Evolutionary conservation across 2,113 vertebrate genomes (phyloP), one percentile per base, ranked within the genome.

Genomic region (Petroica traversi): DNA sequence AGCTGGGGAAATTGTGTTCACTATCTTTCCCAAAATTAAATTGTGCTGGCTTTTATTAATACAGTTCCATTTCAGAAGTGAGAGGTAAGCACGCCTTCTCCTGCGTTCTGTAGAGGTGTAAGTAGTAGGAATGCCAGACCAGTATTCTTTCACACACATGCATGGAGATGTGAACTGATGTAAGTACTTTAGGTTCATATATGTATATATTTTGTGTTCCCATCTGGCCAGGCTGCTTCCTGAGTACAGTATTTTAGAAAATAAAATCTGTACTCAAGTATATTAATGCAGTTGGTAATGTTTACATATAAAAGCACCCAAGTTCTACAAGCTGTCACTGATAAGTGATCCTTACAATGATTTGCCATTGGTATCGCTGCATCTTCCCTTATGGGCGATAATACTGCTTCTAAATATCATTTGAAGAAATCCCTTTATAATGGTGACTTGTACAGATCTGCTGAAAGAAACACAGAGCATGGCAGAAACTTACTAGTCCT

Each of bases 61-160:
- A 8, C 8, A 40, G 34, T 77, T 73, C 7, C 0, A 0, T 19
- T 59, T 64, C 45, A 45, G 41, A 58, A 16, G 45, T 17, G 38
- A 64, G 34, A 33, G 7, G 57, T 36, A 24, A 57, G 33, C 11
- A 11, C 52, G 49, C 22, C 14, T 29, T 66, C 43, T 68, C 63
- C 43, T 83, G 28, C 28, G 19, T 55, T 80, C 38, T 64, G 34
- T 34, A 28, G 24, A 45, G 55, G 18, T 18, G 17, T 24, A 14
- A 84, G 51, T 28, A 31, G 14, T 8, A 59, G 59, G 24, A 74
- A 11, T 59, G 19, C 20, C 34, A 38, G 76, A 11, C 64, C 76
- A 55, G 4, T 84, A 6, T 12, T n/a, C 5, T 59, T n/a, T 22
- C 26, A 18, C n/a, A 8, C 3, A 8, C 5, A 2, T 1, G 13